Conservation (phyloP, 2,113 vertebrate species). For the Eublepharis macularius region DNA sequence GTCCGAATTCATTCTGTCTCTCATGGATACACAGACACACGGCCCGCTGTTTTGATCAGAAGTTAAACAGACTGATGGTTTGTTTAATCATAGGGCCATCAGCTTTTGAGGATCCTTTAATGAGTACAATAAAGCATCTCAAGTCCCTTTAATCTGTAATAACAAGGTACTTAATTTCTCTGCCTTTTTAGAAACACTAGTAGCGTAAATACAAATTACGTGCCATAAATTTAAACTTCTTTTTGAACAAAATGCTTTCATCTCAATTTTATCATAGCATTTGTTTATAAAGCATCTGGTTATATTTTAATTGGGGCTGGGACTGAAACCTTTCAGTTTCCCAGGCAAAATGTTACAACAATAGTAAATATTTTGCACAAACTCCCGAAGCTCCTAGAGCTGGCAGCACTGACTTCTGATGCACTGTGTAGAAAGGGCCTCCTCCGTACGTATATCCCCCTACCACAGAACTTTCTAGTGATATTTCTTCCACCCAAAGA, state of each 20-base stretch:
- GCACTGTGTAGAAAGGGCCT: not conserved
- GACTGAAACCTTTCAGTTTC: not conserved
- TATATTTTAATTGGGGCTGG: conserved; percentile 1
- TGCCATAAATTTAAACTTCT: conserved; percentile 36
- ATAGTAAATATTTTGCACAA: not conserved
- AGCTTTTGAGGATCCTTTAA: conserved; percentile 6
- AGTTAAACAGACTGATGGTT: conserved; percentile 29
- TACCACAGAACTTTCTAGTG: not conserved
- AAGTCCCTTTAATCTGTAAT: conserved; percentile 40
- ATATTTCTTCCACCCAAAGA: not conserved
- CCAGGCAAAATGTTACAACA: not conserved
- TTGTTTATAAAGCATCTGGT: conserved; percentile 26
- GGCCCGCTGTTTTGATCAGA: conserved; percentile 10
- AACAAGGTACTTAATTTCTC: conserved; percentile 1
- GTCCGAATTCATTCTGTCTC: not conserved
- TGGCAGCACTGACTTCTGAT: not conserved
- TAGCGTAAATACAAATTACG: conserved; percentile 40
- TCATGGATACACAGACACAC: not conserved
- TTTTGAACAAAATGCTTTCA: conserved; percentile 35
- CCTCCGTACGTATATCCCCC: not conserved
- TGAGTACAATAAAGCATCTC: conserved; percentile 23
- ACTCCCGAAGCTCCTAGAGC: not conserved
- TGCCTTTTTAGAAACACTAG: not conserved
- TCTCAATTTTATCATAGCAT: conserved; percentile 30
- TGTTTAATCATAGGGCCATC: conserved; percentile 28